These are phyloP conservation scores for Xerus inauris DNA, from an alignment of 2,113 vertebrate species.

Conservation along the genomic window DNA sequence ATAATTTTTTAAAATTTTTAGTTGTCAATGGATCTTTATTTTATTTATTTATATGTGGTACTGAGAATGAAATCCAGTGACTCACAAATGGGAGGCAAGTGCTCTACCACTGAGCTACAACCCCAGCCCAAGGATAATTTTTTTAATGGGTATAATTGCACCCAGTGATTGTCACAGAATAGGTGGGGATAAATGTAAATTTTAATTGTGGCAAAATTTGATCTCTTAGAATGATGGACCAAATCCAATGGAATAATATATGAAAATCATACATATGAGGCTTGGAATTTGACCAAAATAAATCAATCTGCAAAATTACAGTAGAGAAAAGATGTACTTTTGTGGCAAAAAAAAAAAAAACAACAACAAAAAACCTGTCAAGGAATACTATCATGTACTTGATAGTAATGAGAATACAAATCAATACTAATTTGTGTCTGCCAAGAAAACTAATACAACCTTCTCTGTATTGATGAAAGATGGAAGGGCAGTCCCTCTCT, in stretches of 20 bases:
- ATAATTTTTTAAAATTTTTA: too few species aligned
- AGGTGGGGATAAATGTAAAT: neutral
- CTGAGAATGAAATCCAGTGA: too few species aligned
- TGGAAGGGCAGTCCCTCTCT: neutral
- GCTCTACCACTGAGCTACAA: too few species aligned
- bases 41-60: too few species aligned
- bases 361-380: neutral
- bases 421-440: neutral
- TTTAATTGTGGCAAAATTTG: slow-evolving; percentile 10
- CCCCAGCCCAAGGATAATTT: too few species aligned
- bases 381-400: neutral
- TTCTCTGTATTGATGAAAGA: neutral
- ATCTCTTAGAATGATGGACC: neutral
- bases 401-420: neutral
- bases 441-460: neutral
- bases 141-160: too few species aligned
- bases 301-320: neutral
- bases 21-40: too few species aligned
- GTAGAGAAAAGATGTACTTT: neutral
- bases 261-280: neutral
- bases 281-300: neutral
- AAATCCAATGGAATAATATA: neutral
- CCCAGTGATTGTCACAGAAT: neutral
- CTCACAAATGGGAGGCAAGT: too few species aligned
- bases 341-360: slow-evolving; percentile 25